phyloP scores from a whole-genome alignment of 2,888 invertebrate species.

The Thymelicus acteon region DNA sequence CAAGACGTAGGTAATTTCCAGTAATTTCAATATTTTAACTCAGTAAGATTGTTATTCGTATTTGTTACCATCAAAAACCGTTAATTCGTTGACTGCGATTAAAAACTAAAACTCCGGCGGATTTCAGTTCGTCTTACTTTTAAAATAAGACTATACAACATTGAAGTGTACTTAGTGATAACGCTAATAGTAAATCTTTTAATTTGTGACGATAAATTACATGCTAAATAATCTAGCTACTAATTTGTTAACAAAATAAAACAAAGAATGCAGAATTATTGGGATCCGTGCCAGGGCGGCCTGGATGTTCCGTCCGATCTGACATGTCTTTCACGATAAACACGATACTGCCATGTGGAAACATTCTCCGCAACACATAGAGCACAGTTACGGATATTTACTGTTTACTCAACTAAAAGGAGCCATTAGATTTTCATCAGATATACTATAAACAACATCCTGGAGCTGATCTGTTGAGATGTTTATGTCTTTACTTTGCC shows the following conservation, averaged over 20 bases:
- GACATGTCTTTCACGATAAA: slow-evolving; percentile 4
- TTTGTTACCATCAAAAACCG: too few relatives aligned
- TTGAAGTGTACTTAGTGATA: not conserved
- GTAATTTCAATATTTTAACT: too few relatives aligned
- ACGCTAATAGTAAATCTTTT: not conserved
- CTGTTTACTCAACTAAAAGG: slow-evolving; percentile 17
- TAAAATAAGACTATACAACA: too few relatives aligned
- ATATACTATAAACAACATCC: slow-evolving; percentile 12
- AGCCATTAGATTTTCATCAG: slow-evolving; percentile 29
- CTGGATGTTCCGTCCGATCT: slow-evolving; percentile 29
- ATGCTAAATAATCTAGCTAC: not conserved
- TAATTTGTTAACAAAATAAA: slow-evolving; percentile 32
- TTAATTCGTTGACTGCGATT: too few relatives aligned
- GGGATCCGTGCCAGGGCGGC: slow-evolving; percentile 38
- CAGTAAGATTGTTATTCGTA: too few relatives aligned
- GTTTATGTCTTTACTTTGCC: slow-evolving; percentile 43
- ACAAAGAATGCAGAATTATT: slow-evolving; percentile 38
- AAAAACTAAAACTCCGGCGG: too few relatives aligned
- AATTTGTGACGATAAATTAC: slow-evolving; percentile 1
- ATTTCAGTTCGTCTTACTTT: too few relatives aligned
- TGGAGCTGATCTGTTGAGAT: not conserved
- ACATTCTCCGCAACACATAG: not conserved
- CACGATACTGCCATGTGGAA: not conserved
- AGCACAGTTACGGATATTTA: slow-evolving; percentile 26
- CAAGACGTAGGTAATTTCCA: too few relatives aligned